Base-by-base conservation (phyloP, 2,888 invertebrate species). In the Tetrapedia diversipes region DNA sequence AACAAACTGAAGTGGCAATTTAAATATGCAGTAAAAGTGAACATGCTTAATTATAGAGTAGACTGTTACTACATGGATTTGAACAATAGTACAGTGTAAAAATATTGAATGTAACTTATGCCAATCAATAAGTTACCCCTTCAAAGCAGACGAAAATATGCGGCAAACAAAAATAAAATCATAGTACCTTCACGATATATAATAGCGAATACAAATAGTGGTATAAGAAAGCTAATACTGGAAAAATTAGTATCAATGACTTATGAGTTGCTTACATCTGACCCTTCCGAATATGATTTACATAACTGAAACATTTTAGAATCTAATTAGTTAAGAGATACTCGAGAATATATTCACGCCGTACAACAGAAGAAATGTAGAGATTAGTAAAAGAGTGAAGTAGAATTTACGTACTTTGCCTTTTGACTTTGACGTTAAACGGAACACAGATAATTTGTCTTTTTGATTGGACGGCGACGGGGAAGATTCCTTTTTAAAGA, bases 401-500 rank as follows among this genome's bases (percentile, higher is more conserved):
- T n/a, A 47, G 8, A 16, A 16, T 32, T 4, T 47, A 77, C 79
- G 16, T 77, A 95, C 95, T 94, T 95, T 95, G 60, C 94, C 93
- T 91, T 94, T 95, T 10, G 93, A 92, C 90, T 94, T 95, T 22
- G 94, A 93, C 29, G 94, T 94, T 66, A 95, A 92, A 84, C 93
- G 92, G 87, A 94, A 94, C 87, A 94, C 94, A 68, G 94, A 93
- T 79, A 94, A 93, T 82, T 93, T 92, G 61, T 93, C 92, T 82
- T 92, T 92, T 11, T 90, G 88, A 69, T 87, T 88, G 72, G 43
- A 90, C 2, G 91, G 88, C 47, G 89, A 90, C 43, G 89, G 90
- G 65, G 83, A 92, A 87, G 93, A 93, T 89, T 94, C 95, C 88
- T 94, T 94, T 85, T 95, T 95, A 90, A 96, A 95, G 90, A 97